phyloP scores from a whole-genome alignment of 2,797 vertebrate genomes.

The Aselliscus stoliczkanus region DNA sequence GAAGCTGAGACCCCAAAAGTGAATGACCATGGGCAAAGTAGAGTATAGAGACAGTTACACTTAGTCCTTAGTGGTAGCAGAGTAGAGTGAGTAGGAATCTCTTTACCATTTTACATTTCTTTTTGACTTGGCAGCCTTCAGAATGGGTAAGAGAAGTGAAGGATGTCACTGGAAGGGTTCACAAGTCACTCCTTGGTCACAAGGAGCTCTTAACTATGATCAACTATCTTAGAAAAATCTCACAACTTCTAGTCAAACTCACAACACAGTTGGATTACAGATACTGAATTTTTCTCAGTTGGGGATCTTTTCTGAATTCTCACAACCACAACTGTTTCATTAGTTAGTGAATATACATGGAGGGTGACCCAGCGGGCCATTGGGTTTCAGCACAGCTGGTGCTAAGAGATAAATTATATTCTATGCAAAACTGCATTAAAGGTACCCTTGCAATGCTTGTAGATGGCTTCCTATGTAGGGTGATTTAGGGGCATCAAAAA shows the following conservation, averaged over 20 bases:
- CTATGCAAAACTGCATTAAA: neutral
- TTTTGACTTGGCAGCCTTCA: neutral
- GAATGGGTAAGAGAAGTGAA: neutral
- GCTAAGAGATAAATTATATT: neutral
- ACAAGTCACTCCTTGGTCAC: neutral
- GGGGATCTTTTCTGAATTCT: slow-evolving; percentile 11
- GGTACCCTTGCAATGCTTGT: neutral
- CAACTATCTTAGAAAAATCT: slow-evolving; percentile 29
- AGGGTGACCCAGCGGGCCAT: neutral
- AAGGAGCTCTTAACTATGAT: neutral
- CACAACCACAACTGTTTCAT: neutral
- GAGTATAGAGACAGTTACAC: neutral
- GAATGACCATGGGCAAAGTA: neutral
- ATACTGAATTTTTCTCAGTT: neutral
- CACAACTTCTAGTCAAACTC: slow-evolving; percentile 22
- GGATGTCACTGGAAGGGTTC: neutral
- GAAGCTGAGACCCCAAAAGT: neutral
- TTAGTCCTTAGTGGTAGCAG: neutral
- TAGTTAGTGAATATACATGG: neutral
- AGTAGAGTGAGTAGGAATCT: neutral
- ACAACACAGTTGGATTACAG: neutral
- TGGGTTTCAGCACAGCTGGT: neutral
- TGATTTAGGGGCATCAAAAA: neutral
- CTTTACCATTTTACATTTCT: slow-evolving; percentile 12
- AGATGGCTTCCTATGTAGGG: neutral